Base-by-base conservation (phyloP, 23 tunicate genomes). In the Styela plicata region DNA sequence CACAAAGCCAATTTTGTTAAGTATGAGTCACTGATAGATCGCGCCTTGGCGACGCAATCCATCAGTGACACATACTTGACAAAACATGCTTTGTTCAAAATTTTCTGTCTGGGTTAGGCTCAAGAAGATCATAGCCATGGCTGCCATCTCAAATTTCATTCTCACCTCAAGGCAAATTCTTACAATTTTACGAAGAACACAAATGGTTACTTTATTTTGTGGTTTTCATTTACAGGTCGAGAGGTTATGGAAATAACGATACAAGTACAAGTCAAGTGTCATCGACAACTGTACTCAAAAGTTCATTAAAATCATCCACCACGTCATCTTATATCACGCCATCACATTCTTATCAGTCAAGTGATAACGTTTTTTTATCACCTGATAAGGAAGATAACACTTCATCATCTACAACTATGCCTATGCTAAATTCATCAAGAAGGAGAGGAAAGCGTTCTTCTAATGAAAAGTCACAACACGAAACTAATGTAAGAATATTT, bases 361-460 rank as follows among this genome's bases (percentile, higher is more conserved):
- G 57, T 44, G 77, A 71, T 34, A 71, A 30, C 34, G 77, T 71
- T 21, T 71, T 71, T 36, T 34, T 71, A 34, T 71, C 77, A 3
- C 24, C 34, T 34, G 77, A 71, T 27, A 71, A 44, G 13, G 57
- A 44, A 44, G 57, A 44, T 7, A 44, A 44, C 13, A 44, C 13
- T 44, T 44, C 57, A 44, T 13, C 57, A 5, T 44, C 57, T 5
- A 44, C 57, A 20, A 53, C 24, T 44, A 26, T 76, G 2, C 81
- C 81, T 44, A 33, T 27, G 29, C 27, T 76, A 53, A 76, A 76
- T 44, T 76, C 81, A 0, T 76, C 81, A 24, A 52, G 81, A 36
- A 36, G 81, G 27, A 76, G 81, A 53, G 81, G 81, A 44, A 76
- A 76, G 0, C 63, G 81, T 5, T 25, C 33, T 0, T 76, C 81